Percentiles rank a stretch among this genome's conserved stretches.
Conservation (phyloP, 2,113 vertebrate genomes). For the Psittacara wagleri region DNA sequence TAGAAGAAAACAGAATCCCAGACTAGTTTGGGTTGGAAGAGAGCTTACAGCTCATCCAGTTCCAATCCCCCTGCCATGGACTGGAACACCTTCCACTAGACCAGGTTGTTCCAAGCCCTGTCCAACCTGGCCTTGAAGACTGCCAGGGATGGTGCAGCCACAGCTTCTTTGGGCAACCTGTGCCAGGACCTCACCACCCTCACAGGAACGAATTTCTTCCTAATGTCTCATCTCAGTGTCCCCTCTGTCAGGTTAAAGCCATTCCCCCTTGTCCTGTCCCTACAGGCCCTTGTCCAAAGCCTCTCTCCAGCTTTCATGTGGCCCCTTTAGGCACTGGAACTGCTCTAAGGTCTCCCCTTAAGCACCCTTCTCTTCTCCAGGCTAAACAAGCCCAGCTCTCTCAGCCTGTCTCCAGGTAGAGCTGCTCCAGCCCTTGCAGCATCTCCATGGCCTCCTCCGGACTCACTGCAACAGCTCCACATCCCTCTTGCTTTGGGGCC, state of each 20-base stretch:
- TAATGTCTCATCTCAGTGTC: too few relatives aligned
- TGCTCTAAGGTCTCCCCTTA: background rate
- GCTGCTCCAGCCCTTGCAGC: background rate
- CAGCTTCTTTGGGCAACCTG: background rate
- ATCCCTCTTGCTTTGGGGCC: background rate
- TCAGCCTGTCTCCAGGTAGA: background rate
- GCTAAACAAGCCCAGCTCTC: background rate
- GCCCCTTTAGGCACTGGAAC: background rate
- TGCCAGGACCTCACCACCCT: background rate
- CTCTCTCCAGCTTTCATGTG: too few relatives aligned
- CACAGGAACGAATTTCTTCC: too few relatives aligned
- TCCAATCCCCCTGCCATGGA: background rate
- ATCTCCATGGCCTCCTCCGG: background rate
- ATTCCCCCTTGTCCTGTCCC: too few relatives aligned
- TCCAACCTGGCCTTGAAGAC: background rate
- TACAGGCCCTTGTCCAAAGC: too few relatives aligned
- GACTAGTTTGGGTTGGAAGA: background rate
- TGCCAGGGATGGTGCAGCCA: background rate
- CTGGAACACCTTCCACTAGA: background rate
- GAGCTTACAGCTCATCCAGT: background rate
- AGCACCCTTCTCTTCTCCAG: background rate
- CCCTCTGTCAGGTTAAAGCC: too few relatives aligned
- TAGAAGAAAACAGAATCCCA: background rate
- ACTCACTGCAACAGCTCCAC: background rate
- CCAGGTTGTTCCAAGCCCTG: too few relatives aligned